A percentile compares a stretch with the other conserved stretches of the same genome.
Conservation (phyloP, 2,888 invertebrate genomes). For the Megaustenia siamemsis region DNA sequence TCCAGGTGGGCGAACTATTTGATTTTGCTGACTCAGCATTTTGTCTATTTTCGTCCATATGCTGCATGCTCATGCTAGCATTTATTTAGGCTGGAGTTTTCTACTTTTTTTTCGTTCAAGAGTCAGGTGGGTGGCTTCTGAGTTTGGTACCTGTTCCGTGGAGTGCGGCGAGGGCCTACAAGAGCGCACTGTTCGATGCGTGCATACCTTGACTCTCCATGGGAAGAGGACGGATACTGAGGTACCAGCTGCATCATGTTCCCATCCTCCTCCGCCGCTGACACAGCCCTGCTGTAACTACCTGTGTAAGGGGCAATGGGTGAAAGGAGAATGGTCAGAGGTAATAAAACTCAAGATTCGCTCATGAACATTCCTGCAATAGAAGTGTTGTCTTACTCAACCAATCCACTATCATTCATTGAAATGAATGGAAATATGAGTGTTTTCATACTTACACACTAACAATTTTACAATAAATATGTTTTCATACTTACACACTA, state of each 20-base stretch:
- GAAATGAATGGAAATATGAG: too few relatives aligned
- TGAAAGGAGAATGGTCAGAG: constrained; percentile 91
- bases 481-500: too few relatives aligned
- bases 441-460: too few relatives aligned
- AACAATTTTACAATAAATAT: too few relatives aligned
- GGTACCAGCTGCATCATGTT: constrained; percentile 94
- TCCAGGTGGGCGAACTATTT: too few relatives aligned
- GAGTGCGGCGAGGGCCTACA: constrained; percentile 93
- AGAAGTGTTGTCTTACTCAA: not conserved
- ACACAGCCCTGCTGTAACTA: constrained; percentile 91
- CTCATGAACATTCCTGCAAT: not conserved
- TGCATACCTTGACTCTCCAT: constrained; percentile 84
- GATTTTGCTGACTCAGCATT: too few relatives aligned
- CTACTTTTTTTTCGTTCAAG: constrained; percentile 4
- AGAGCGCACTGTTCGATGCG: constrained; percentile 90
- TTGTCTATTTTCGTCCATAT: too few relatives aligned
- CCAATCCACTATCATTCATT: too few relatives aligned
- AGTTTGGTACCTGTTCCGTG: constrained; percentile 92
- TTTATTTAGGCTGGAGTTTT: constrained; percentile 1
- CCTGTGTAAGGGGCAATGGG: constrained; percentile 95
- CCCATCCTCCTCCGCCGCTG: constrained; percentile 92
- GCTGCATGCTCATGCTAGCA: too few relatives aligned
- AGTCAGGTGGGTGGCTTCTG: constrained; percentile 90
- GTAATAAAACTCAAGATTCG: constrained; percentile 82
- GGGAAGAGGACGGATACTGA: constrained; percentile 88